Percentiles rank a stretch among this genome's conserved stretches.
Evolutionary conservation across 2,113 vertebrate species (phyloP).

Genomic region (Dolichallabes microphthalmus): DNA sequence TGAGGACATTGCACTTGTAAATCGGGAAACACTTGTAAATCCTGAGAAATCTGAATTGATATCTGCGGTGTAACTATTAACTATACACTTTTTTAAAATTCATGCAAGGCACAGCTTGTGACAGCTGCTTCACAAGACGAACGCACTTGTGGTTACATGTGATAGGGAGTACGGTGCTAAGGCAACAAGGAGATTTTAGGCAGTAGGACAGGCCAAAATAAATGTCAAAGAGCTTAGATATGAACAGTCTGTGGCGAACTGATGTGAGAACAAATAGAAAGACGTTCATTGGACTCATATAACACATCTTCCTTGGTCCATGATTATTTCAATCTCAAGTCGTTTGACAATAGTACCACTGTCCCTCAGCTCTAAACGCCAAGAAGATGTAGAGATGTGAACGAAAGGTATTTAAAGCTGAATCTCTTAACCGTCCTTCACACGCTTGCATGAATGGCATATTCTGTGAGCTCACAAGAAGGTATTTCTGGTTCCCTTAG

Average conservation of each 20-base stretch:
- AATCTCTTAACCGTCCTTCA: conserved; percentile 10
- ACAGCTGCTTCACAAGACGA: neutral
- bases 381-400: conserved; percentile 2
- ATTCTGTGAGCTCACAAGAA: conserved; percentile 22
- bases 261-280: conserved; percentile 7
- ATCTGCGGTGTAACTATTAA: neutral
- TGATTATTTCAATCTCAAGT: conserved; percentile 21
- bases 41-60: neutral
- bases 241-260: neutral
- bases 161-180: neutral
- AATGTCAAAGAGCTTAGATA: neutral
- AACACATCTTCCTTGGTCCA: conserved; percentile 28
- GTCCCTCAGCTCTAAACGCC: conserved; percentile 22
- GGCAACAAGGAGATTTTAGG: neutral
- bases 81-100: neutral
- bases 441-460: conserved; percentile 5
- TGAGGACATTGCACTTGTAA: neutral
- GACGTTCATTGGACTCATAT: conserved; percentile 21
- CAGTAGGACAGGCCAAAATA: neutral
- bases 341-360: conserved; percentile 47
- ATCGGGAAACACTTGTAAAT: neutral
- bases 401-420: neutral
- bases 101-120: neutral
- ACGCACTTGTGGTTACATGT: neutral
- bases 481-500: conserved; percentile 31